phyloP scores from a whole-genome alignment of 2,888 invertebrate genomes.

The Galerucella nymphaeae region DNA sequence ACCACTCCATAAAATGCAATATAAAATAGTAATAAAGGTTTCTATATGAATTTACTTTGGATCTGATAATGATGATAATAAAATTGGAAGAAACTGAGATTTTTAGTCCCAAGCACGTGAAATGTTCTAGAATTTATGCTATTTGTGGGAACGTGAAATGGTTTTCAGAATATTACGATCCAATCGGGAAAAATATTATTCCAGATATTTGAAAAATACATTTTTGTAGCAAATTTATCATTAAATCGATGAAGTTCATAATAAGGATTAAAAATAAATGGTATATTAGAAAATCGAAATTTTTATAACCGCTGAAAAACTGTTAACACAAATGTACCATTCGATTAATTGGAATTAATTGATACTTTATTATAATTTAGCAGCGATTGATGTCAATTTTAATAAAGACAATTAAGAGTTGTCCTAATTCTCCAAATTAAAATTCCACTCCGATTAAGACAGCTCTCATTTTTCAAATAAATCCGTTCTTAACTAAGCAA shows the following conservation, averaged over 20 bases:
- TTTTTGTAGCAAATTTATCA: neutral
- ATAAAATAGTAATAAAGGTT: neutral
- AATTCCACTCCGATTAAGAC: neutral
- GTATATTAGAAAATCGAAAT: too few relatives aligned
- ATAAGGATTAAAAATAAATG: neutral
- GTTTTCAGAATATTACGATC: neutral
- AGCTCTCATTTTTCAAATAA: neutral
- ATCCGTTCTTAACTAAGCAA: neutral
- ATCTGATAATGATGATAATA: conserved; percentile 1
- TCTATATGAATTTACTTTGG: neutral
- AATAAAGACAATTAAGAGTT: neutral
- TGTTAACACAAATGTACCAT: too few relatives aligned
- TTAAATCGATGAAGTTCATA: neutral
- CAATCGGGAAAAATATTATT: neutral
- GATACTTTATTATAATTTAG: neutral
- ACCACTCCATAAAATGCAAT: too few relatives aligned
- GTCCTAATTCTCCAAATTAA: neutral
- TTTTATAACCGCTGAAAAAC: too few relatives aligned
- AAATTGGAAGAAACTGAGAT: neutral
- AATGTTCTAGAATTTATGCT: neutral
- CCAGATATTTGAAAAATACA: neutral
- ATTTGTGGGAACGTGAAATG: neutral
- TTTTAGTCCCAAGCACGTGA: conserved; percentile 12
- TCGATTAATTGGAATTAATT: too few relatives aligned
- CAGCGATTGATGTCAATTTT: neutral